phyloP scores from a whole-genome alignment of 2,113 vertebrate species.

The Crotalus helleri region DNA sequence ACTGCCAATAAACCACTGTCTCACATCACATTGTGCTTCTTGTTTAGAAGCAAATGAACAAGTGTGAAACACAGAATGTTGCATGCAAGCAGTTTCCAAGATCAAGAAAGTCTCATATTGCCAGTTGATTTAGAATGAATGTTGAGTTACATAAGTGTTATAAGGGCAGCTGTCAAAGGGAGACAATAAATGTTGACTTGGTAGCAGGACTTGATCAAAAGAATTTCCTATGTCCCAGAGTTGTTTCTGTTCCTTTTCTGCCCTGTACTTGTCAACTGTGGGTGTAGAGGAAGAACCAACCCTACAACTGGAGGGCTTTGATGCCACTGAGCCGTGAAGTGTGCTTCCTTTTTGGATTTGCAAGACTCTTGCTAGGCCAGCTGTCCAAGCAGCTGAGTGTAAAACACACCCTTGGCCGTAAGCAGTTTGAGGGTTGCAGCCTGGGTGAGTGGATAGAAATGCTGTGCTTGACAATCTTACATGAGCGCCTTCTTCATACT shows the following conservation, averaged over 20 bases:
- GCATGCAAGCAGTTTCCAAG: neutral
- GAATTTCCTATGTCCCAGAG: neutral
- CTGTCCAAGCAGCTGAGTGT: conserved; percentile 1
- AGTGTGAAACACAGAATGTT: neutral
- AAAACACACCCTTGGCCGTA: neutral
- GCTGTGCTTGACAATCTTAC: neutral
- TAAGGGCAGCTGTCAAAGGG: neutral
- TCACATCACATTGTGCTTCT: neutral
- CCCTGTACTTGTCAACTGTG: neutral
- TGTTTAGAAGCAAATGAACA: neutral
- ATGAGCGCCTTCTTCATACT: neutral
- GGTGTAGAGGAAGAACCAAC: neutral
- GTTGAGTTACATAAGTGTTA: neutral
- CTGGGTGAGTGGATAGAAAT: neutral
- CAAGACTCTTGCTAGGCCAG: neutral
- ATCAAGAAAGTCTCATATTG: neutral
- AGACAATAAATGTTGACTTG: neutral
- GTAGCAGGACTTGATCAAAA: neutral
- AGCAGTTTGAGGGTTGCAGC: neutral
- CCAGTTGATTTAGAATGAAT: neutral
- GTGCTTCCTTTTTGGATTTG: neutral
- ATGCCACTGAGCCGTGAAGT: neutral
- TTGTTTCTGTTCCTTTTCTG: neutral
- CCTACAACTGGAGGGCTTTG: neutral
- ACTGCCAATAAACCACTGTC: neutral